Percentiles rank a stretch among this genome's conserved stretches.
phyloP scores from a whole-genome alignment of 2,113 vertebrate genomes.

The Stomatorhinus ivindoensis region DNA sequence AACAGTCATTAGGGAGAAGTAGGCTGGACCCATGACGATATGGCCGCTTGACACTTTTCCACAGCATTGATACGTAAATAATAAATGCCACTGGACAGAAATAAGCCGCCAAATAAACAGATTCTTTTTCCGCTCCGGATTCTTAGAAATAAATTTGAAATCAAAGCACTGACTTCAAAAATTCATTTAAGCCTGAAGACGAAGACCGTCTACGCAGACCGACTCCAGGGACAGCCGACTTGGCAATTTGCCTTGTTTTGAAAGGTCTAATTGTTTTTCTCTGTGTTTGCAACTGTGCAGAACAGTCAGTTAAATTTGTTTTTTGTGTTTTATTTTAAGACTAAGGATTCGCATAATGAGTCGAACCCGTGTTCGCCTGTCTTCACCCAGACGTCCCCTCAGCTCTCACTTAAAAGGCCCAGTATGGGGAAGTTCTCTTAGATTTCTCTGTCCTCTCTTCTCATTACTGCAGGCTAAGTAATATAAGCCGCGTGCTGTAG shows the following conservation, averaged over 20 bases:
- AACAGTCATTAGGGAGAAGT: neutral
- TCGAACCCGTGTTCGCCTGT: neutral
- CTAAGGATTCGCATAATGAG: neutral
- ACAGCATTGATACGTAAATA: neutral
- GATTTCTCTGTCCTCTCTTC: neutral
- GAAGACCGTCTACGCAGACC: neutral
- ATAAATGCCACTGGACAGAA: neutral
- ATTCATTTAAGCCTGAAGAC: neutral
- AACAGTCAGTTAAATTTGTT: neutral
- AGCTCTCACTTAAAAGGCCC: neutral
- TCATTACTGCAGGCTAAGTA: neutral
- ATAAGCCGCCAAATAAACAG: neutral
- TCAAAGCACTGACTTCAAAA: neutral
- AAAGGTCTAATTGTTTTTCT: neutral
- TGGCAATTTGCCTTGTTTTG: neutral
- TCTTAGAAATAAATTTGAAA: neutral
- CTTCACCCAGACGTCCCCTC: neutral
- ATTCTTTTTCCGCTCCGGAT: neutral
- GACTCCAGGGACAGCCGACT: neutral
- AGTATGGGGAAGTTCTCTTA: neutral
- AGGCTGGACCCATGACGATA: neutral
- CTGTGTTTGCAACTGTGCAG: neutral
- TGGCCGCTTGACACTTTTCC: neutral
- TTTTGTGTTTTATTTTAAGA: neutral
- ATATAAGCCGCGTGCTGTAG: neutral